These are phyloP conservation scores for Athalia rosae DNA, from an alignment of 2,888 invertebrate species.

Conservation along the genomic window DNA sequence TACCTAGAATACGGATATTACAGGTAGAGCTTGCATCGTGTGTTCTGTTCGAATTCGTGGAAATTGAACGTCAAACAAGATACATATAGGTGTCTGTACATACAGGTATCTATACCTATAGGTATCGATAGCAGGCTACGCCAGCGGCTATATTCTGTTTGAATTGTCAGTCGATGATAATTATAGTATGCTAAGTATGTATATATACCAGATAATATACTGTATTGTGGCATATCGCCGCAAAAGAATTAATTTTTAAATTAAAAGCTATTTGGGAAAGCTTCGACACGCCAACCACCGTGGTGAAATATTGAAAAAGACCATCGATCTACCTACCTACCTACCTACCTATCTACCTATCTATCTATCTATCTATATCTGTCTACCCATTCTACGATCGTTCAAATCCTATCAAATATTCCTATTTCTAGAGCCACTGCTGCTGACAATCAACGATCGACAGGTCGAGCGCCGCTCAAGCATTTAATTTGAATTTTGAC, in stretches of 20 bases:
- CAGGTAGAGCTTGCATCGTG: background rate
- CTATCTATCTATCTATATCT: too few species aligned
- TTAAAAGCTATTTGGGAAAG: slow-evolving; percentile 9
- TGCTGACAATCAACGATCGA: too few species aligned
- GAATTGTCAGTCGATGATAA: slow-evolving; percentile 7
- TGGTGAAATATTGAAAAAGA: slow-evolving; percentile 19
- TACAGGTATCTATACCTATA: too few species aligned
- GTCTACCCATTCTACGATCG: too few species aligned
- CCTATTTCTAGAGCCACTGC: too few species aligned
- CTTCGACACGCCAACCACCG: background rate
- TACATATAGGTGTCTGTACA: too few species aligned
- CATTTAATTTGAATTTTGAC: too few species aligned
- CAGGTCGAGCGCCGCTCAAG: too few species aligned
- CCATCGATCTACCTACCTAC: too few species aligned
- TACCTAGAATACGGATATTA: background rate
- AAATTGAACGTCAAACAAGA: background rate
- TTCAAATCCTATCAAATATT: too few species aligned
- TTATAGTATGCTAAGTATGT: background rate
- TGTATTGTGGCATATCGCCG: background rate
- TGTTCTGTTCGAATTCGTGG: slow-evolving; percentile 2
- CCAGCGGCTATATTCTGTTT: background rate
- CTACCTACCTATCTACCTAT: too few species aligned
- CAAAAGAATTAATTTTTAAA: slow-evolving; percentile 17
- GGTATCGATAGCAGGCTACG: too few species aligned
- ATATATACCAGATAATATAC: background rate